Evolutionary conservation across 2,888 invertebrate species (phyloP), one percentile per base, ranked within the genome.

Genomic region (Amphipyra berbera): DNA sequence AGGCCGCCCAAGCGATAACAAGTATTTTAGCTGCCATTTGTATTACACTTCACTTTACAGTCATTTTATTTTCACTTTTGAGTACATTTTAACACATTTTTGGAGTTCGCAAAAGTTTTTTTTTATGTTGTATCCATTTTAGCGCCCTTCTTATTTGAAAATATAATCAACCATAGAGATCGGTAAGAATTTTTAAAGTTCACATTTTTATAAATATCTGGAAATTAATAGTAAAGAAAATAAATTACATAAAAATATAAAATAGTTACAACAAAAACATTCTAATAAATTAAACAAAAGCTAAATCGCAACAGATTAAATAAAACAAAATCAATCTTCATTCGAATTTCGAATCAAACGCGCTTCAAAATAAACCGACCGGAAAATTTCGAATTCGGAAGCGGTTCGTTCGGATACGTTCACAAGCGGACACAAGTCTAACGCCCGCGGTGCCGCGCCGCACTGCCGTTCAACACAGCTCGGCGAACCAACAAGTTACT

Each of bases 401-500:
- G 79, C 74, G 75, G 79, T 76, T 73, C 81, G 82, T 76, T 75
- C 83, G 82, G 82, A 86, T 85, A 82, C 73, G 76, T 57, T 73
- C 70, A 65, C 52, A 76, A 77, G 81, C 74, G 81, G 63, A 80
- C 75, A 85, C 91, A 88, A 88, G 87, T 84, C 83, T 76, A 82
- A 81, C 84, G 85, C 78, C 80, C 83, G 89, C 90, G 87, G 75
- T 81, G 79, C 82, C 88, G 88, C 92, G 86, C 84, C 93, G 93
- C 94, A 94, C 94, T 94, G 94, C 91, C 92, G 93, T 84, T 84
- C 83, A 76, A 82, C 84, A 84, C 79, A 78, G 82, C 76, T 81
- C 82, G 70, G 79, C 85, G 85, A 86, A 90, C 93, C 94, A 94
- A 94, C 94, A 94, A 94, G 94, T 94, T 94, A 92, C 81, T 88